Base-by-base conservation (phyloP, 2,113 vertebrate genomes). In the Apus apus region DNA sequence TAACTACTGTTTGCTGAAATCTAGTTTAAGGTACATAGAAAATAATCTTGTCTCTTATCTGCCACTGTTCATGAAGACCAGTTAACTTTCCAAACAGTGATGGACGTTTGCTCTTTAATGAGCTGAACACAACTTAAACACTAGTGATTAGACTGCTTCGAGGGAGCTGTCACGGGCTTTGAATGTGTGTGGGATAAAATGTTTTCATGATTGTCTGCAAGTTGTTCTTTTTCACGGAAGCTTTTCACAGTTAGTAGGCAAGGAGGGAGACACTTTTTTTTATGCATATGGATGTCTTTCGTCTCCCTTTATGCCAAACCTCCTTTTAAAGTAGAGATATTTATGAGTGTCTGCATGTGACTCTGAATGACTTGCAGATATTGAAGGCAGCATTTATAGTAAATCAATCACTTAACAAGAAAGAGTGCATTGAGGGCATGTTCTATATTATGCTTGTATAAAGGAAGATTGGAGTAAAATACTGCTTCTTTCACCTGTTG, bases 321-420 rank as follows among this genome's bases (percentile, higher is more conserved):
- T 0, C 65, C 73, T 94, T 95, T 95, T 89, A 89, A 91, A 97
- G 48, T 32, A 72, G 34, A 82, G 74, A 38, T 34, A 72, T 81
- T 92, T 95, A 64, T 46, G 40, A 90, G 61, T 92, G 68, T 30
- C 17, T 92, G 50, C 5, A 66, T 46, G 48, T 92, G 95, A 96
- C 85, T 96, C 88, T 93, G 68, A 86, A 90, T 97, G 95, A 93
- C 93, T 93, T 95, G 91, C 91, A 91, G 81, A 86, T 91, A 75
- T 72, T 78, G 80, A 82, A 78, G 79, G 72, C 25, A 54, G 75
- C 43, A 75, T 83, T 96, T 93, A 90, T 75, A 84, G 88, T 82
- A 95, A 92, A 96, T 96, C 92, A 74, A 94, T 95, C 0, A 0
- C 68, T 95, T 82, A 48, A 89, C 76, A 53, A 87, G 73, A 30